Evolutionary conservation across 2,797 vertebrate genomes (phyloP).

Genomic region (Natrix natrix): DNA sequence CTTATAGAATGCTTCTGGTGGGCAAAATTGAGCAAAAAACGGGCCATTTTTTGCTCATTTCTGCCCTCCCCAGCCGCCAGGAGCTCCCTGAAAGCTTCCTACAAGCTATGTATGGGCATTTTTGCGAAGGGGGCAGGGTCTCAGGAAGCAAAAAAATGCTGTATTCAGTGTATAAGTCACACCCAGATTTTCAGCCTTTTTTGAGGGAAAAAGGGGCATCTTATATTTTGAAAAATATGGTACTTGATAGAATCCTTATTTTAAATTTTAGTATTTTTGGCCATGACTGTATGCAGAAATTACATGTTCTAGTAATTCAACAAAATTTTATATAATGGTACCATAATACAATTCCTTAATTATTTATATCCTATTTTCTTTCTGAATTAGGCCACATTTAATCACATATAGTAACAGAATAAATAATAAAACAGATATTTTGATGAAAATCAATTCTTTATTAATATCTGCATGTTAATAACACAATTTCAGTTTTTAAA

Average conservation of each 20-base stretch:
- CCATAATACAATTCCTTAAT: neutral
- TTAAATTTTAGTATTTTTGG: neutral
- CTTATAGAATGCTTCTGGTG: too few relatives aligned
- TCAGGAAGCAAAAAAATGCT: too few relatives aligned
- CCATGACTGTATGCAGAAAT: neutral
- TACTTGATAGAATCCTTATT: neutral
- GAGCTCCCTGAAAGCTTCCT: too few relatives aligned
- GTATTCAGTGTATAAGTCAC: too few relatives aligned
- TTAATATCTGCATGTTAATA: neutral
- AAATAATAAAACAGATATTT: neutral
- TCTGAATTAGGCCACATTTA: neutral
- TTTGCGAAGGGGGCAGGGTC: too few relatives aligned
- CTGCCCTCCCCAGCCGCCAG: too few relatives aligned
- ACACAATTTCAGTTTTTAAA: neutral
- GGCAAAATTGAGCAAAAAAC: too few relatives aligned
- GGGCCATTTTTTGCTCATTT: too few relatives aligned
- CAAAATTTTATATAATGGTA: neutral
- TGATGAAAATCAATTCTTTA: neutral
- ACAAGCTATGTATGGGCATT: too few relatives aligned
- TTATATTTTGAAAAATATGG: too few relatives aligned
- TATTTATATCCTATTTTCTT: neutral
- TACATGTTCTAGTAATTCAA: neutral
- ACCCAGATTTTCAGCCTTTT: too few relatives aligned
- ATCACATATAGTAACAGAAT: neutral
- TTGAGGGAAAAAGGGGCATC: too few relatives aligned